A percentile compares a stretch with the other conserved stretches of the same genome.
Conservation (phyloP, 1,140 invertebrate species). For the Leucophenga varia region DNA sequence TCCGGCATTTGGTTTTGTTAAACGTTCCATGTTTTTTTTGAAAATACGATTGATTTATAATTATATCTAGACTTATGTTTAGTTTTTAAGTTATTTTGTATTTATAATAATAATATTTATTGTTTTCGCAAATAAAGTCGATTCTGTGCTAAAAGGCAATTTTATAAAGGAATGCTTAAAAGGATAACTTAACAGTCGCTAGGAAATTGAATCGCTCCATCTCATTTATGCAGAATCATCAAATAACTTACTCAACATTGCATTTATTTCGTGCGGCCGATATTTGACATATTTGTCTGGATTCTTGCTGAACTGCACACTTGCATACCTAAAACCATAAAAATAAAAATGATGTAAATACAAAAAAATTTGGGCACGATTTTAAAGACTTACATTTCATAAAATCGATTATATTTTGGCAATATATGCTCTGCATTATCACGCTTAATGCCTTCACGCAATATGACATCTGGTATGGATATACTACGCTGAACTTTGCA, state of each 20-base stretch:
- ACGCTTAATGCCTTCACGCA: slow-evolving; percentile 77
- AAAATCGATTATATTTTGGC: slow-evolving; percentile 80
- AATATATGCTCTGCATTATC: slow-evolving; percentile 85
- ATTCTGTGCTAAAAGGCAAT: not conserved
- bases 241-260: slow-evolving; percentile 81
- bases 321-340: slow-evolving; percentile 65
- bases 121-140: slow-evolving; percentile 43
- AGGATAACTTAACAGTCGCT: not conserved
- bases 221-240: slow-evolving; percentile 67
- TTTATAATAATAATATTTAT: slow-evolving; percentile 44
- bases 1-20: slow-evolving; percentile 12
- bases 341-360: not conserved
- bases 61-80: slow-evolving; percentile 36
- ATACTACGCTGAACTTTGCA: slow-evolving; percentile 83
- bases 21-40: not conserved
- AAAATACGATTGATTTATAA: slow-evolving; percentile 34
- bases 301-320: slow-evolving; percentile 86
- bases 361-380: not conserved
- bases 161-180: slow-evolving; percentile 32
- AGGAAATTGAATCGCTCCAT: not conserved
- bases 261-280: slow-evolving; percentile 77
- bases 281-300: slow-evolving; percentile 94
- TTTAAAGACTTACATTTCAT: slow-evolving; percentile 65
- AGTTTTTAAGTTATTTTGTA: slow-evolving; percentile 31
- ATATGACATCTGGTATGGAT: slow-evolving; percentile 87